Percentiles rank a stretch among this genome's conserved stretches.
phyloP scores from a whole-genome alignment of 2,797 vertebrate species.

The Anas bahamensis region DNA sequence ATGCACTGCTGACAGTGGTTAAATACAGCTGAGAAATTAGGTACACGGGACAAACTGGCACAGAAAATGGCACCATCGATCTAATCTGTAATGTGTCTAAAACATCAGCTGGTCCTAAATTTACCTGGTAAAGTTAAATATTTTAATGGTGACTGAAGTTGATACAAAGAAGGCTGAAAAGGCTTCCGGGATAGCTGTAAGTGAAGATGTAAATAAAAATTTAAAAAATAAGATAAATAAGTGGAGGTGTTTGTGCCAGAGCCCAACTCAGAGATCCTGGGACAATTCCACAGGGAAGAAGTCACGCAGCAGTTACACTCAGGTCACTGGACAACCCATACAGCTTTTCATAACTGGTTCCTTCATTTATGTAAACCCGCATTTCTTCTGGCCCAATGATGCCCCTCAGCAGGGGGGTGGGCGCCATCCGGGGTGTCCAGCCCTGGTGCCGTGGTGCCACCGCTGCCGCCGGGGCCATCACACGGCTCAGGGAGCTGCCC shows the following conservation, averaged over 20 bases:
- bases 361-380: too few relatives aligned
- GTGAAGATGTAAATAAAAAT: not conserved
- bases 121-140: not conserved
- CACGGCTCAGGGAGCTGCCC: not conserved
- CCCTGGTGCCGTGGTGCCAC: too few relatives aligned
- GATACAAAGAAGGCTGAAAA: not conserved
- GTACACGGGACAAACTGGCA: not conserved
- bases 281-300: not conserved
- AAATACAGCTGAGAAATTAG: slow-evolving; percentile 59
- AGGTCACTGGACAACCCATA: rapidly evolving
- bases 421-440: not conserved
- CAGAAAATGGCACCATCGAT: not conserved
- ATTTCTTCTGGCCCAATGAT: not conserved
- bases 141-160: not conserved
- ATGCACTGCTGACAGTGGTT: not conserved
- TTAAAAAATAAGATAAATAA: not conserved
- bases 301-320: not conserved
- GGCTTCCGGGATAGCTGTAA: not conserved
- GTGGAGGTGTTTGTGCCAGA: not conserved
- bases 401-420: rapidly evolving
- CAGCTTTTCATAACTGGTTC: rapidly evolving
- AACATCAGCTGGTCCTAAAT: not conserved
- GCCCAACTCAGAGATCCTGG: not conserved
- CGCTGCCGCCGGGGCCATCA: not conserved
- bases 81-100: rapidly evolving